Evolutionary conservation across 2,113 vertebrate genomes (phyloP), one percentile per base, ranked within the genome.

Genomic region (Calypte anna): DNA sequence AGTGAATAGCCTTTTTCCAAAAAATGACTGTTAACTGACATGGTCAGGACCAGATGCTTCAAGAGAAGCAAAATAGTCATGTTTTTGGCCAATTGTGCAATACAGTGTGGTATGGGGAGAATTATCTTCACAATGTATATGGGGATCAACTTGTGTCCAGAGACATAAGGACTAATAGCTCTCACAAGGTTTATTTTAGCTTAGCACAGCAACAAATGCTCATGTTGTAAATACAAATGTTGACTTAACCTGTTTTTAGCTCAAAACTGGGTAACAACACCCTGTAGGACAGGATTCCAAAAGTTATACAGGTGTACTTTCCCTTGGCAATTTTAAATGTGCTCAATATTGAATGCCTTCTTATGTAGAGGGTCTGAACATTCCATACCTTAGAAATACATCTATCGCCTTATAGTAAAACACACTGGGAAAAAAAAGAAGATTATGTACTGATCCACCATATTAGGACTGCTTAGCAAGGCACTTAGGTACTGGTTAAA

Each of bases 61-160:
- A 79, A 69, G 48, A 88, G 77, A 76, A 94, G 80, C 88, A 75
- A 85, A 89, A 88, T 30, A 73, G 58, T 94, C 22, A 25, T 74
- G 72, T 73, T 88, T 90, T 94, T 88, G 48, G 77, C 83, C 82
- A 88, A 59, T 95, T 91, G 93, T 95, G 97, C 96, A 96, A 97
- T 97, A 95, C 76, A 86, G 72, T 75, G 63, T 92, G 87, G 93
- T 84, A 78, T 79, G 91, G 89, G 79, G 90, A 80, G 69, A 93
- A 85, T 62, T 72, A 40, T 40, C 40, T 93, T 95, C 48, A 81
- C 74, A 55, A 4, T 81, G 72, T 58, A 51, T 84, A 83, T 81
- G 82, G 88, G 68, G 82, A 95, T 96, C 43, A 57, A 59, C 83
- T 89, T 74, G n/a, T 67, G 85, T 75, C 67, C 57, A 79, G 62